Conservation (phyloP, 2,888 invertebrate genomes). For the Cerastis rubricosa region DNA sequence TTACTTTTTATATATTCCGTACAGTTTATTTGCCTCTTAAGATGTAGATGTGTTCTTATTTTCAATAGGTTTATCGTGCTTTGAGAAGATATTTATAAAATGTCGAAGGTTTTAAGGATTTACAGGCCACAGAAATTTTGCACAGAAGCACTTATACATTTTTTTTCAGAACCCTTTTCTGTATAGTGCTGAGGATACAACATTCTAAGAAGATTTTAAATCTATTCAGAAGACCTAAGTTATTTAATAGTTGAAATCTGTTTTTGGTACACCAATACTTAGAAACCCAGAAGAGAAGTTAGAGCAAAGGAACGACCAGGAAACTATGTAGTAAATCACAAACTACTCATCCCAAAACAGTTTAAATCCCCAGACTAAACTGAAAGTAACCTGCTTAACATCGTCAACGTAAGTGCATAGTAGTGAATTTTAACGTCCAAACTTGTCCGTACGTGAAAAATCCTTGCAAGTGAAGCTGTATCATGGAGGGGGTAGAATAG, state of each 20-base stretch:
- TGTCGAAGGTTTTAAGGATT: background rate
- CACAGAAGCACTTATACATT: background rate
- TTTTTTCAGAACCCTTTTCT: background rate
- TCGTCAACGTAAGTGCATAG: constrained; percentile 64
- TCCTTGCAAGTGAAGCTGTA: constrained; percentile 87
- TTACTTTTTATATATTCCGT: constrained; percentile 62
- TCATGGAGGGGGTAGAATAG: constrained; percentile 87
- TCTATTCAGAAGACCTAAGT: background rate
- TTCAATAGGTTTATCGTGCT: constrained; percentile 58
- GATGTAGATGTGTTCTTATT: constrained; percentile 61
- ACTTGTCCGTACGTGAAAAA: constrained; percentile 80
- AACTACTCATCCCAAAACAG: constrained; percentile 22
- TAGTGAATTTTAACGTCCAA: constrained; percentile 74
- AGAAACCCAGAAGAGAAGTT: background rate
- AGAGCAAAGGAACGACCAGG: background rate
- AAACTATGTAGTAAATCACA: background rate
- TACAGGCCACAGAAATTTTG: background rate
- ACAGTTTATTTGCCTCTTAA: constrained; percentile 62
- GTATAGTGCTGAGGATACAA: background rate
- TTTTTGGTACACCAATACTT: background rate
- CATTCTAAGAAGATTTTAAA: background rate
- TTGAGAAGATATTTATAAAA: constrained; percentile 15
- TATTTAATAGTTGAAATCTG: background rate
- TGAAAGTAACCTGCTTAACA: constrained; percentile 50
- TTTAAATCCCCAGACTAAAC: constrained; percentile 37